Conservation (phyloP, 2,113 vertebrate species). For the Cyprinus carpio region DNA sequence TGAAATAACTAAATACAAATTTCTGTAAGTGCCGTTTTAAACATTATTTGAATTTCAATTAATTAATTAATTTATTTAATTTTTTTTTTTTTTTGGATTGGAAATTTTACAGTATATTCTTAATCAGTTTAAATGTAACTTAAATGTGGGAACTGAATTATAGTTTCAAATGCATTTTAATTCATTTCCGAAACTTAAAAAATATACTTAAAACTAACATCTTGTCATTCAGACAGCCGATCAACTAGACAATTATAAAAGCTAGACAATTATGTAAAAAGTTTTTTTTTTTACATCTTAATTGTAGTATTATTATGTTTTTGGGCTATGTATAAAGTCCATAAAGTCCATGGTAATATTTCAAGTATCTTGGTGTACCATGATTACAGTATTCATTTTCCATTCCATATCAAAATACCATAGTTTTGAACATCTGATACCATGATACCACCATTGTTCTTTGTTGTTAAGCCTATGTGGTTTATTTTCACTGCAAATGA, state of each 20-base stretch:
- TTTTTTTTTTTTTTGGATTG: no score
- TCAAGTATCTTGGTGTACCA: neutral
- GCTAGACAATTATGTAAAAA: no score
- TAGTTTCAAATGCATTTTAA: neutral
- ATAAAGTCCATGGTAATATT: neutral
- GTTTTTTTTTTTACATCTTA: neutral
- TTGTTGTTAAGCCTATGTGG: no score
- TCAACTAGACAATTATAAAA: neutral
- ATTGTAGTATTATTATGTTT: no score
- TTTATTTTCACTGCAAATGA: constrained; percentile 15
- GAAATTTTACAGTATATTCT: no score
- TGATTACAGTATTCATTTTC: neutral
- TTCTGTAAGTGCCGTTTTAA: no score
- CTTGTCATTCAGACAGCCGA: neutral
- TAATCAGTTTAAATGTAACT: neutral
- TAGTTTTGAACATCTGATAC: neutral
- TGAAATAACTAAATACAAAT: no score
- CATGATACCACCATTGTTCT: neutral
- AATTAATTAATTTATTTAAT: no score
- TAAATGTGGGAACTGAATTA: neutral
- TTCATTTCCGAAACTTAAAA: neutral
- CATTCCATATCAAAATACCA: neutral
- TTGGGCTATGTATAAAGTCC: no score
- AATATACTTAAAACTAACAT: neutral
- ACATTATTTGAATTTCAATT: no score